Evolutionary conservation across 2,888 invertebrate genomes (phyloP).

Genomic region (Coenonympha arcania): DNA sequence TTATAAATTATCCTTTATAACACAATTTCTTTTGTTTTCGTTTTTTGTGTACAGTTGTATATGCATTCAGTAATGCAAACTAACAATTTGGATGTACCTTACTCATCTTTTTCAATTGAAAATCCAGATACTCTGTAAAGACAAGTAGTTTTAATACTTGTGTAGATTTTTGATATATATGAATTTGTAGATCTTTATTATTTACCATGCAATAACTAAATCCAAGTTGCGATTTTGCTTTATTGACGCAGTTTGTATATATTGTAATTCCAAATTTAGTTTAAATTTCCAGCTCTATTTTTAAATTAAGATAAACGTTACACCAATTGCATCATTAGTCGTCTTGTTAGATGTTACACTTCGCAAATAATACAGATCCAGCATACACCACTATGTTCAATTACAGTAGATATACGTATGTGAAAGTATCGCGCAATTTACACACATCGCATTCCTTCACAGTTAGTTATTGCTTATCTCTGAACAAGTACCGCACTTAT

Average conservation of each 20-base stretch:
- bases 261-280: too few species aligned
- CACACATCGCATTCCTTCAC: conserved; percentile 32
- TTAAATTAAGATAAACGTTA: conserved; percentile 17
- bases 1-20: conserved; percentile 1
- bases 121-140: too few species aligned
- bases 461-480: conserved; percentile 30
- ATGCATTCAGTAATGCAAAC: too few species aligned
- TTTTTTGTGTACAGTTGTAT: conserved; percentile 19
- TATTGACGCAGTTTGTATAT: too few species aligned
- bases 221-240: too few species aligned
- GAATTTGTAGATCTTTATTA: too few species aligned
- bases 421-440: conserved; percentile 41
- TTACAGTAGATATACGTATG: conserved; percentile 37
- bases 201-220: too few species aligned
- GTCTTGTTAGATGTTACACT: conserved; percentile 32
- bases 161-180: too few species aligned
- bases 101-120: too few species aligned
- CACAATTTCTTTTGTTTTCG: conserved; percentile 7
- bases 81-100: too few species aligned
- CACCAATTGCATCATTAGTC: conserved; percentile 27
- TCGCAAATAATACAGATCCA: conserved; percentile 30
- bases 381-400: conserved; percentile 40
- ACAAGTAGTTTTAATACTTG: too few species aligned
- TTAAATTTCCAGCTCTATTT: not conserved
- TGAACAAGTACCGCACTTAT: conserved; percentile 16